Evolutionary conservation across 2,113 vertebrate species (phyloP).

Genomic region (Python bivittatus): DNA sequence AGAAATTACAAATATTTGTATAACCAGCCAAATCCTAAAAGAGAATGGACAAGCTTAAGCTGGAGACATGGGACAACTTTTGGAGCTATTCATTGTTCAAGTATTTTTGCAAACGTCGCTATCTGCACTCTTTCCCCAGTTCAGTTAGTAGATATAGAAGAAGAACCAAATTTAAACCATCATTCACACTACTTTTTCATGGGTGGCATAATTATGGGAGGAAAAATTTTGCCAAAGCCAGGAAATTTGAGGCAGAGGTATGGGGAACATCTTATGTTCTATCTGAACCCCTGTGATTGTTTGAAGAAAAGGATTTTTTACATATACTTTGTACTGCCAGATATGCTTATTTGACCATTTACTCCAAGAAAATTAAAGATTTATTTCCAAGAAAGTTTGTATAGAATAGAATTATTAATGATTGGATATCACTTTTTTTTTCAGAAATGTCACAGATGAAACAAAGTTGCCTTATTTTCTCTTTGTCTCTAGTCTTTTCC

Average conservation of each 20-base stretch:
- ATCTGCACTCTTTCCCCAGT: constrained; percentile 7
- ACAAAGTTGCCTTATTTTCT: not conserved
- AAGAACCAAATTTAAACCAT: not conserved
- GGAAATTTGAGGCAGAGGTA: not conserved
- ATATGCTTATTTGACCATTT: not conserved
- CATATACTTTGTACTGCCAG: not conserved
- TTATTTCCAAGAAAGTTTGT: not conserved
- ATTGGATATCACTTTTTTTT: too few relatives aligned
- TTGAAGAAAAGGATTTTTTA: not conserved
- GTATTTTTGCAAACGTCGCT: not conserved
- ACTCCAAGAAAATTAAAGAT: not conserved
- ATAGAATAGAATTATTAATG: not conserved
- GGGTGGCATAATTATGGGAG: not conserved
- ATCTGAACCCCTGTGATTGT: not conserved
- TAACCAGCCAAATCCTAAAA: not conserved
- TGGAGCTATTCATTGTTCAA: not conserved
- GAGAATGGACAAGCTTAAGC: not conserved
- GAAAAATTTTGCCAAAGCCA: not conserved
- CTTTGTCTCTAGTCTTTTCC: not conserved
- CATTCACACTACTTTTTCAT: not conserved
- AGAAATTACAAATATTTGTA: not conserved
- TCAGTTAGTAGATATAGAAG: not conserved
- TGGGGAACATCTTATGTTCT: not conserved
- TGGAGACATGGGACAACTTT: not conserved
- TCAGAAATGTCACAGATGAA: not conserved